Conservation (phyloP, 2,888 invertebrate species). For the Trichogramma dendrolimi region DNA sequence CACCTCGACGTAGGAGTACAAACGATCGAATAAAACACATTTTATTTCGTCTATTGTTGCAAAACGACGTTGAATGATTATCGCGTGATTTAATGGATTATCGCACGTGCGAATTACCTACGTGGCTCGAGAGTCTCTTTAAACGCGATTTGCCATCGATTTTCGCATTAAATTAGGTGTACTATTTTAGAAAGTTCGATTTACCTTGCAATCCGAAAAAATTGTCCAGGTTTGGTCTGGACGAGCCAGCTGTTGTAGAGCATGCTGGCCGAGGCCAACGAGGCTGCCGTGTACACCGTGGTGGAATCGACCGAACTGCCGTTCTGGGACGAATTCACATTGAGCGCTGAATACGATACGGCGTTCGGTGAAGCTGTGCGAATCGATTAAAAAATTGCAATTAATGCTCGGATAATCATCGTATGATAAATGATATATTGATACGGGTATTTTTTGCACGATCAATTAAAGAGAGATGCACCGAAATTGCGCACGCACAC, state of each 20-base stretch:
- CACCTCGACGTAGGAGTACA: too few relatives aligned
- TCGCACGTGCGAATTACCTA: too few relatives aligned
- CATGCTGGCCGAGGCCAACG: slow-evolving; percentile 47
- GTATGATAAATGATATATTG: background rate
- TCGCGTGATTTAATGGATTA: too few relatives aligned
- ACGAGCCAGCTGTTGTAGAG: slow-evolving; percentile 49
- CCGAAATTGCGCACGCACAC: background rate
- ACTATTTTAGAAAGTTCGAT: slow-evolving; percentile 17
- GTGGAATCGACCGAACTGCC: slow-evolving; percentile 37
- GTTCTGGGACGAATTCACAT: slow-evolving; percentile 29
- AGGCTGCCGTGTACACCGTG: slow-evolving; percentile 43
- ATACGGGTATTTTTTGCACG: background rate
- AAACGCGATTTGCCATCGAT: too few relatives aligned
- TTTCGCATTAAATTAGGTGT: too few relatives aligned
- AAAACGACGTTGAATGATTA: too few relatives aligned
- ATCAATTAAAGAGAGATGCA: slow-evolving; percentile 1
- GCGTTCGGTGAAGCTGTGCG: background rate
- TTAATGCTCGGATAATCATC: background rate
- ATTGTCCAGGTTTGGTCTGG: slow-evolving; percentile 52
- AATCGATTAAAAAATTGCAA: background rate
- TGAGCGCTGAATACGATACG: slow-evolving; percentile 7
- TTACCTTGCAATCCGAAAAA: slow-evolving; percentile 66
- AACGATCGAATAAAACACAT: too few relatives aligned
- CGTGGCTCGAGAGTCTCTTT: too few relatives aligned
- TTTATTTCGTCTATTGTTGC: too few relatives aligned